Base-by-base conservation (phyloP, 2,113 vertebrate species). In the Ptilonorhynchus violaceus region DNA sequence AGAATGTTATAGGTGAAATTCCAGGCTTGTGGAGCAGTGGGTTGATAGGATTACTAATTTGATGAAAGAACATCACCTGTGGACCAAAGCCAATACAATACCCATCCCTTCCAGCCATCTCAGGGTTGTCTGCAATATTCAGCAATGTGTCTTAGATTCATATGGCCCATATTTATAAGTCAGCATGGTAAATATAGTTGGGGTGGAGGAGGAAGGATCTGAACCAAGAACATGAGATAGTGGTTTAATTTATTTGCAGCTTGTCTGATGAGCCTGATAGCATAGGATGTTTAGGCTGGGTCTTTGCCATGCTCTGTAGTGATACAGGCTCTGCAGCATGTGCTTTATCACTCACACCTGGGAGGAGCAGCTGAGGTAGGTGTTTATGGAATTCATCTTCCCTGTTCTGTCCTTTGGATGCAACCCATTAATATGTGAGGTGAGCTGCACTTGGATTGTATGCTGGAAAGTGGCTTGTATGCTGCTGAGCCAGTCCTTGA, bases 251-350 rank as follows among this genome's bases (percentile, higher is more conserved):
- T 85, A 66, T 91, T 58, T 92, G 72, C 67, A 49, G 28, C 55
- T 84, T 80, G 53, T 25, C 27, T 44, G 47, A 19, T 90, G 60
- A 68, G 50, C 23, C 16, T 52, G 86, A 18, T 63, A 33, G 37
- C 17, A n/a, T 6, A 9, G 53, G 37, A n/a, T 49, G 27, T 79
- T 93, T 75, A 81, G 53, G 46, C 50, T 67, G 49, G 33, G 50
- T 44, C 41, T 74, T 52, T 68, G 24, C 67, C 2, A 0, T 60
- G 63, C n/a, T 81, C n/a, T 0, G 0, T 7, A 44, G 56, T 19
- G 69, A 10, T 35, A 52, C 49, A 69, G 56, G 50, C 83, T 82
- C 64, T 86, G 67, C 76, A 60, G 79, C 58, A 28, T 1, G 31
- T n/a, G 37, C 35, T 66, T 49, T 21, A 3, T 64, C 27, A 41